Evolutionary conservation across 2,888 invertebrate genomes (phyloP), one percentile per base, ranked within the genome.

Genomic region (Candidula unifasciata): DNA sequence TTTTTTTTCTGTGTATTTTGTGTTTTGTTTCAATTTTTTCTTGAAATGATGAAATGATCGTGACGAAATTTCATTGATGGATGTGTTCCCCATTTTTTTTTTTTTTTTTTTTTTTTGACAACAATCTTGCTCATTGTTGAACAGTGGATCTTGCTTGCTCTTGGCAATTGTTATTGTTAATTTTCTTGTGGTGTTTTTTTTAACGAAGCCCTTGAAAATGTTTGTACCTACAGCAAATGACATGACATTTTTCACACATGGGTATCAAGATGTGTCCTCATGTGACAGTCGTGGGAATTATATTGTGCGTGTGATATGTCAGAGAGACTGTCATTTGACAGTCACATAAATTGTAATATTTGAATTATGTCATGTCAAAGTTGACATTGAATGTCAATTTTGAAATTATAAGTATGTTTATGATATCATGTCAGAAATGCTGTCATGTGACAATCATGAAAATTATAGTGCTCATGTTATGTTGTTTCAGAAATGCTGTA

Each of bases 61-160:
- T 44, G 83, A 83, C 83, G 83, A 83, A 86, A 85, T 86, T 86
- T 86, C 66, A 60, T 80, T 87, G 60, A 85, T 86, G 85, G 87
- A 86, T 86, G 79, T 73, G 27, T 60, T 73, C 10, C 52, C 8
- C 6, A 44, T 10, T 13, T 10, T 44, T 6, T 44, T 44, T 44
- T 6, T 10, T n/a, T 71, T 30, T 30, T 35, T 74, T 54, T 80
- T 82, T 74, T 77, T 60, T 87, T 86, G 91, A 91, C 91, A 91
- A 91, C 89, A 91, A 90, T 91, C 90, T 91, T 88, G 89, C 89
- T 89, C 86, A 88, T 87, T 87, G 78, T 78, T 87, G 81, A 80
- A 85, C 83, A 33, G 87, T 89, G 89, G 90, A 88, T 89, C 89
- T 89, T 89, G 86, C 85, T 85, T 87, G 86, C 60, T 6, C 16